phyloP scores from a whole-genome alignment of 2,113 vertebrate species.

The Heteronetta atricapilla region DNA sequence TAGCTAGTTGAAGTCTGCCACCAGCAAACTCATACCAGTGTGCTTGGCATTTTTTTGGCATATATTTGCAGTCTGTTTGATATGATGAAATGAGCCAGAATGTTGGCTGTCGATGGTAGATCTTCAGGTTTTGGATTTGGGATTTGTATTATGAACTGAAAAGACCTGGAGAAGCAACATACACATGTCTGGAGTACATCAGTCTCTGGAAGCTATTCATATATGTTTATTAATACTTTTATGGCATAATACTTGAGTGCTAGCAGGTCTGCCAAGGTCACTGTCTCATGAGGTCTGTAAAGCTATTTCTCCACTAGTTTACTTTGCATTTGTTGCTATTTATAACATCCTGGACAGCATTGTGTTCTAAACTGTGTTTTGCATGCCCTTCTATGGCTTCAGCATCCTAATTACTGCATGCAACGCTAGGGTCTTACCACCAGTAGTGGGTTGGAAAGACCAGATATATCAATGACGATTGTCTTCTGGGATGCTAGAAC shows the following conservation, averaged over 20 bases:
- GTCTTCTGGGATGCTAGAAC: neutral
- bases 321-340: neutral
- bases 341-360: neutral
- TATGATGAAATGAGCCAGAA: neutral
- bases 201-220: neutral
- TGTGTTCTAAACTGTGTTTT: neutral
- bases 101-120: neutral
- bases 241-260: neutral
- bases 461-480: no score
- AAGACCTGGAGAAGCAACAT: neutral
- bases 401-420: neutral
- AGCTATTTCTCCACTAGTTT: neutral
- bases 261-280: neutral
- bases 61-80: neutral
- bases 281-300: neutral
- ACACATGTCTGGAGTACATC: neutral
- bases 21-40: neutral
- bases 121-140: neutral
- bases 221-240: neutral
- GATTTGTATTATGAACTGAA: neutral
- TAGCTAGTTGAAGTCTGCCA: neutral
- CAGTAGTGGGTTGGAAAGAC: neutral
- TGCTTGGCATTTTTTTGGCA: neutral
- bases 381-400: neutral
- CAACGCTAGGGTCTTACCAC: accelerated